Percentiles rank a stretch among this genome's conserved stretches.
phyloP scores from a whole-genome alignment of 1,140 invertebrate genomes.

The Helicoverpa zea region DNA sequence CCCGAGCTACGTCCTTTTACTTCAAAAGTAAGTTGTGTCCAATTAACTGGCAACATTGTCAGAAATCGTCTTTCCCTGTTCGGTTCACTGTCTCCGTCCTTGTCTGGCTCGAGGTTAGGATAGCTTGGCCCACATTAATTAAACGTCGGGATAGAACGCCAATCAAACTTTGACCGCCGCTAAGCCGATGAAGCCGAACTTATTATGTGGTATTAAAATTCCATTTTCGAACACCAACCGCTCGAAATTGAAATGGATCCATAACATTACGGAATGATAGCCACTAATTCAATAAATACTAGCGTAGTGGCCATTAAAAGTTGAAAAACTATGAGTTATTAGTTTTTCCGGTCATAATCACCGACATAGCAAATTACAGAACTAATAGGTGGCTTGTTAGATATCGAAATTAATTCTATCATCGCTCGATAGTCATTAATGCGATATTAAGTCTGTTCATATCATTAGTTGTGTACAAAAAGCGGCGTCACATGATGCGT shows the following conservation, averaged over 20 bases:
- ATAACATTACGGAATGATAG: constrained; percentile 68
- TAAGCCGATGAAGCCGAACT: constrained; percentile 83
- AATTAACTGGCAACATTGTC: constrained; percentile 79
- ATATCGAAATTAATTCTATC: constrained; percentile 61
- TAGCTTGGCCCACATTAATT: constrained; percentile 80
- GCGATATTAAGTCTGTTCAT: constrained; percentile 61
- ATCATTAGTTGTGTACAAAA: constrained; percentile 74
- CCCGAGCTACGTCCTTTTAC: constrained; percentile 65
- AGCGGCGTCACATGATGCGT: constrained; percentile 71
- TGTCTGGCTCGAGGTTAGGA: constrained; percentile 66
- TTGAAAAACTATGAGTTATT: constrained; percentile 39
- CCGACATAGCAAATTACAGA: constrained; percentile 55
- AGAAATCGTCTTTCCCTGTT: constrained; percentile 66
- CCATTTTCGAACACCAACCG: constrained; percentile 76
- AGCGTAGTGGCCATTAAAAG: constrained; percentile 16
- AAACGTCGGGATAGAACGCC: constrained; percentile 82
- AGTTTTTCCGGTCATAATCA: constrained; percentile 49
- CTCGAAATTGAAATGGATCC: constrained; percentile 75
- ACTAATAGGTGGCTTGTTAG: constrained; percentile 46
- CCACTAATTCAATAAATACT: constrained; percentile 63
- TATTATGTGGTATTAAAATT: constrained; percentile 86
- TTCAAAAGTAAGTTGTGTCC: constrained; percentile 72
- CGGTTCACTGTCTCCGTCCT: constrained; percentile 56
- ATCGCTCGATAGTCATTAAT: constrained; percentile 64
- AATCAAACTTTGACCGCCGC: constrained; percentile 84